Evolutionary conservation across 2,888 invertebrate species (phyloP), one percentile per base, ranked within the genome.

Genomic region (Amiota minor): DNA sequence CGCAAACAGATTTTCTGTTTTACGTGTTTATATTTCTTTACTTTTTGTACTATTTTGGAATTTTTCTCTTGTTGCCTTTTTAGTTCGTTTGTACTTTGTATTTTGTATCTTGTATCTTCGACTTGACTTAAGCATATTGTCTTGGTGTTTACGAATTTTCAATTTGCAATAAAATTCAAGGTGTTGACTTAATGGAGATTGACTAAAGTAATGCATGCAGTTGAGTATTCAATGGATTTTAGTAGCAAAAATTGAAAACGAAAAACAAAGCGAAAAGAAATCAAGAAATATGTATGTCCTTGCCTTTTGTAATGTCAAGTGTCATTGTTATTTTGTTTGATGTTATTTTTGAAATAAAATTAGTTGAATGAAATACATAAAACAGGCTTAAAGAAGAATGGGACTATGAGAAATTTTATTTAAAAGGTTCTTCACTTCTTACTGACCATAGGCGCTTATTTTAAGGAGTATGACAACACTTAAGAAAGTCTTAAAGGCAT

Each of bases 111-210:
- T 76, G 78, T 78, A 74, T 74, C 76, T 76, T 86, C 6, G 35
- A 35, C 35, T 35, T 35, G 35, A 35, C 4, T 35, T 35, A 35
- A 35, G 35, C 35, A 35, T 35, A 35, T 35, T 35, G 35, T 35
- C 35, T 35, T 35, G 35, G 35, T 0, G 6, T 35, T 81, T 72
- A 75, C 77, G 72, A 73, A 47, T 74, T 83, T 86, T 77, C 83
- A 84, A 84, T 84, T 84, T 84, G 80, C 83, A 85, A 84, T 84
- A 84, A 84, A 84, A 85, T 82, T 77, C 86, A 86, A 86, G 83
- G 80, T 84, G 85, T 86, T 85, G 84, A 74, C 85, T 80, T 83
- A 86, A 84, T 85, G 85, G 83, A 79, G 81, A 83, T 83, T 83
- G 83, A 83, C 85, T 86, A 85, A 85, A 84, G 46, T 61, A 53